These are phyloP conservation scores for Drosophila pectinifera DNA, from an alignment of 1,140 invertebrate genomes.

Conservation along the genomic window DNA sequence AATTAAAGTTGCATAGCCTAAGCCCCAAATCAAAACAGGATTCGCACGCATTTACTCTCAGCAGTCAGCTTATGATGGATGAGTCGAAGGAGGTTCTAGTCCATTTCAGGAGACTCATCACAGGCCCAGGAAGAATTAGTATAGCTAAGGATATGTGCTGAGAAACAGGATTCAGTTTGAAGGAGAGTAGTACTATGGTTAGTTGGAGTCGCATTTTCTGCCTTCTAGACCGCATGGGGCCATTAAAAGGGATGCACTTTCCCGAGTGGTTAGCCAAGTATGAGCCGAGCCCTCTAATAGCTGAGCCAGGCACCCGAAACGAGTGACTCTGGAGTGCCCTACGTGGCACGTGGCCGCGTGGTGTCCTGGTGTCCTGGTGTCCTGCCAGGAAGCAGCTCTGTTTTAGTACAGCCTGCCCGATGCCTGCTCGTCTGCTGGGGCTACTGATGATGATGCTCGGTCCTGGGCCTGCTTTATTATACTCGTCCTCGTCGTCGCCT, in stretches of 20 bases:
- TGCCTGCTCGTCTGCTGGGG: conserved; percentile 19
- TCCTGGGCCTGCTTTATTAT: conserved; percentile 64
- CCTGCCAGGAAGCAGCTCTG: neutral
- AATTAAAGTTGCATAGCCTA: conserved; percentile 54
- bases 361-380: neutral
- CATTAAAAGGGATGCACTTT: conserved; percentile 11
- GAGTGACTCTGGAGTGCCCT: conserved; percentile 55
- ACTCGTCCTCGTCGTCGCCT: conserved; percentile 22
- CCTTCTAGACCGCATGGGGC: neutral
- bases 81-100: neutral
- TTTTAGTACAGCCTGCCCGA: conserved; percentile 20
- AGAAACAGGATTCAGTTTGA: too few relatives aligned
- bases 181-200: neutral
- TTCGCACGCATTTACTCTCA: conserved; percentile 10
- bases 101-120: too few relatives aligned
- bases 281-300: conserved; percentile 16
- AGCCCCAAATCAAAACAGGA: conserved; percentile 65
- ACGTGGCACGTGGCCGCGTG: conserved; percentile 52
- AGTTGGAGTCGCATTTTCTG: too few relatives aligned
- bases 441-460: conserved; percentile 59
- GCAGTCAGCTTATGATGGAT: neutral
- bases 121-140: too few relatives aligned
- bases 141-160: too few relatives aligned
- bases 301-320: conserved; percentile 60
- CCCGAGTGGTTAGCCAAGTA: neutral